These are phyloP conservation scores for Macrobrachium nipponense DNA, from an alignment of 1,140 invertebrate species.

Conservation along the genomic window DNA sequence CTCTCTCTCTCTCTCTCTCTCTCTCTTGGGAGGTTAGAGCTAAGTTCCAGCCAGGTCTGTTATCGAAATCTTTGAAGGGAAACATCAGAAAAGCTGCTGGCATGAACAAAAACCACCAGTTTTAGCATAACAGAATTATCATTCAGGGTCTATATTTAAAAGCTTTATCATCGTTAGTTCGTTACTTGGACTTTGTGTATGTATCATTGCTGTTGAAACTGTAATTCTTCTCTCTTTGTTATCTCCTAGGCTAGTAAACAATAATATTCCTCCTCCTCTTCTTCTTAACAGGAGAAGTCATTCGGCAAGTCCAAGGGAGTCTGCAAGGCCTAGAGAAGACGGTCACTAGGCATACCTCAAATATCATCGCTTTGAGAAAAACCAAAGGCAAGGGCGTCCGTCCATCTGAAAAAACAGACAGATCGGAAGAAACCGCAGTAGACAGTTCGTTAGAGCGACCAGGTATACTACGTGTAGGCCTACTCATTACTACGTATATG, in stretches of 20 bases:
- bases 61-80: background rate
- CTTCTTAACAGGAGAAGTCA: background rate
- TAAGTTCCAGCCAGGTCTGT: background rate
- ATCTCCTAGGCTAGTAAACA: no score
- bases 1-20: no score
- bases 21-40: no score
- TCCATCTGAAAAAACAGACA: background rate
- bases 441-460: background rate
- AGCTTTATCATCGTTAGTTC: background rate
- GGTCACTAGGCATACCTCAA: background rate
- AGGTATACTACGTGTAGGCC: background rate
- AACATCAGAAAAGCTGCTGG: background rate
- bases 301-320: slow-evolving; percentile 9
- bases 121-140: no score
- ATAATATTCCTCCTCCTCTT: no score
- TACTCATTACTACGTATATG: no score
- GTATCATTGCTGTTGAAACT: background rate
- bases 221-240: no score
- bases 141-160: no score
- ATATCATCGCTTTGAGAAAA: background rate
- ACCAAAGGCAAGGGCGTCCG: background rate
- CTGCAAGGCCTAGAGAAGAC: slow-evolving; percentile 6
- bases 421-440: background rate
- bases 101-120: no score
- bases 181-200: background rate